Evolutionary conservation across 2,888 invertebrate species (phyloP).

Genomic region (Synergus gifuensis): DNA sequence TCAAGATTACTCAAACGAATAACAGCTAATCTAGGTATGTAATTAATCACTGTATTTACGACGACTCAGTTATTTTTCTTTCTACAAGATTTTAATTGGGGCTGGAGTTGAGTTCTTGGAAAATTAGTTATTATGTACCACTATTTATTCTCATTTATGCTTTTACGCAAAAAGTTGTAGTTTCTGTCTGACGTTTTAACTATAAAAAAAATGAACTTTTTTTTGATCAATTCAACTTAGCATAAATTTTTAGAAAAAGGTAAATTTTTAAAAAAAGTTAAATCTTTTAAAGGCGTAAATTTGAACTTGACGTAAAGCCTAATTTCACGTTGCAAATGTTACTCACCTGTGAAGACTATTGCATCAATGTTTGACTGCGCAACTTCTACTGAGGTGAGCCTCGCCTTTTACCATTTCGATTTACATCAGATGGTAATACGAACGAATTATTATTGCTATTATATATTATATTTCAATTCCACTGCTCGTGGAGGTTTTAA

Average conservation of each 20-base stretch:
- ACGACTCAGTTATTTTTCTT: not conserved
- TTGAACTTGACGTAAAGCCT: conserved; percentile 24
- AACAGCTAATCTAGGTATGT: not conserved
- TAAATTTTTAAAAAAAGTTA: too few species aligned
- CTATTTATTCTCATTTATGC: too few species aligned
- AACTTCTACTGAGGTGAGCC: conserved; percentile 35
- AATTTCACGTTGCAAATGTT: conserved; percentile 31
- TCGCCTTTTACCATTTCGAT: conserved; percentile 39
- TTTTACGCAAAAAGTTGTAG: too few species aligned
- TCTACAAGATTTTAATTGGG: not conserved
- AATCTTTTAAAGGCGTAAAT: not conserved
- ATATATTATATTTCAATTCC: conserved; percentile 30
- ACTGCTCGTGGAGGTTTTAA: not conserved
- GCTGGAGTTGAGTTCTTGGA: not conserved
- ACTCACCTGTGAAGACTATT: conserved; percentile 37
- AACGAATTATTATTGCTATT: conserved; percentile 33
- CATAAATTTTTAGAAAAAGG: too few species aligned
- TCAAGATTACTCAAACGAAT: conserved; percentile 8
- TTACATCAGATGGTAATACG: conserved; percentile 34
- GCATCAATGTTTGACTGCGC: conserved; percentile 39
- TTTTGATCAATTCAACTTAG: too few species aligned
- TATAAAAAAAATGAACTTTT: too few species aligned
- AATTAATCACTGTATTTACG: conserved; percentile 3
- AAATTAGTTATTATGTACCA: not conserved
- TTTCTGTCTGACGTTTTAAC: too few species aligned